Base-by-base conservation (phyloP, 2,888 invertebrate species). In the Chrysodeixis includens region DNA sequence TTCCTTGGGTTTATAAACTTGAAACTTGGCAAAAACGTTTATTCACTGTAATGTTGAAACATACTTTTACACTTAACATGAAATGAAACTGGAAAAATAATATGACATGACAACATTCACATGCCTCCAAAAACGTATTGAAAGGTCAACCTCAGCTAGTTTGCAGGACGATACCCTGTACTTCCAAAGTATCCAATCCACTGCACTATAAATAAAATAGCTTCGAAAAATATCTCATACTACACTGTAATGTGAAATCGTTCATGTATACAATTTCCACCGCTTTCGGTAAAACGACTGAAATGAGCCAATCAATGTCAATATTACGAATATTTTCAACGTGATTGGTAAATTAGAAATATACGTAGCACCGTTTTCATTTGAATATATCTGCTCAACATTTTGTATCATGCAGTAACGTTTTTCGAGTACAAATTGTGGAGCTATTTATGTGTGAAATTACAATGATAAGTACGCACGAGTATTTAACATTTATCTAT, bases 241-340 rank as follows among this genome's bases (percentile, higher is more conserved):
- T 40, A n/a, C 40, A 46, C 8, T 1, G 18, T 20, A 46, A 49
- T 49, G 10, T 10, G 46, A 18, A 49, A 20, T 20, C 46, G 18
- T 49, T 18, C 12, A 49, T 49, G 18, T 49, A 18, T 49, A 49
- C 44, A 44, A 20, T 18, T 49, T 18, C 40, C 40, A 40, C 40
- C 14, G 40, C 40, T 40, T 40, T 40, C 40, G 46, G 7, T 46
- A 18, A 44, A 18, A 18, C 46, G 20, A 49, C 20, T 49, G 46
- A 49, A 18, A 49, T 49, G 46, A 18, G 10, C 46, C 46, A 18
- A 46, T 46, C 46, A n/a, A 46, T 16, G 46, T 16, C 46, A 46
- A 35, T 18, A 46, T 46, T 18, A 18, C 18, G 20, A 18, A 49
- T 18, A 49, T 49, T 49, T 18, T 18, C 46, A 7, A 16, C 9